Evolutionary conservation across 2,888 invertebrate species (phyloP).

Genomic region (Caenorhabditis sp.): DNA sequence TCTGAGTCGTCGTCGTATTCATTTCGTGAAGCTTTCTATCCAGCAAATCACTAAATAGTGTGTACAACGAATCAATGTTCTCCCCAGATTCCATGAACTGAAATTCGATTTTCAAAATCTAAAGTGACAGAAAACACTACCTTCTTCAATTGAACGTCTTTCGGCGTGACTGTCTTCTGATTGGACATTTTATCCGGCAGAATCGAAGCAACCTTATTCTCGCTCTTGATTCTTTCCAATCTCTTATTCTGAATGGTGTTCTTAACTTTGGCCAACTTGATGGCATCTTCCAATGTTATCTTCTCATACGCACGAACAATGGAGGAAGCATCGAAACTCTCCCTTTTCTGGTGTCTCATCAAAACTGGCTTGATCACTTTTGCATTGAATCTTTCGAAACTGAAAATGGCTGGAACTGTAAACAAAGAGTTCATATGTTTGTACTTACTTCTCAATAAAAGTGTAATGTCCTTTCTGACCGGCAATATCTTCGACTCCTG

Average conservation of each 20-base stretch:
- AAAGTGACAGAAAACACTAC: conserved; percentile 20
- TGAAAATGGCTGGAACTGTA: conserved; percentile 42
- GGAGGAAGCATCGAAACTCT: conserved; percentile 79
- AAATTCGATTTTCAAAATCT: conserved; percentile 27
- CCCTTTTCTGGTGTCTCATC: conserved; percentile 74
- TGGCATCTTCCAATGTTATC: conserved; percentile 76
- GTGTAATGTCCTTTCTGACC: conserved; percentile 90
- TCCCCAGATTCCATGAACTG: conserved; percentile 71
- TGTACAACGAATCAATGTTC: conserved; percentile 79
- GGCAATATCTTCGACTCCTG: conserved; percentile 95
- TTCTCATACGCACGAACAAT: conserved; percentile 80
- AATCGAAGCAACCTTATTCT: conserved; percentile 31
- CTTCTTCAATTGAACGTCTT: conserved; percentile 63
- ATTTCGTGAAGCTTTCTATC: conserved; percentile 74
- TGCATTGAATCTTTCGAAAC: conserved; percentile 80
- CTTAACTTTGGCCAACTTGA: conserved; percentile 66
- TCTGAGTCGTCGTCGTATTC: conserved; percentile 18
- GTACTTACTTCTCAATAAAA: conserved; percentile 75
- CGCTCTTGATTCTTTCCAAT: conserved; percentile 62
- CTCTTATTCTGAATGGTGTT: conserved; percentile 61
- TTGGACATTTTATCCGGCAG: conserved; percentile 25
- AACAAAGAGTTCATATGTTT: neutral
- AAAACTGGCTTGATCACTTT: conserved; percentile 79
- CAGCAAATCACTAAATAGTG: conserved; percentile 73
- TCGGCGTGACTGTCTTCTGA: conserved; percentile 68